phyloP scores from a whole-genome alignment of 1,140 invertebrate species.

The Heterodera schachtii region DNA sequence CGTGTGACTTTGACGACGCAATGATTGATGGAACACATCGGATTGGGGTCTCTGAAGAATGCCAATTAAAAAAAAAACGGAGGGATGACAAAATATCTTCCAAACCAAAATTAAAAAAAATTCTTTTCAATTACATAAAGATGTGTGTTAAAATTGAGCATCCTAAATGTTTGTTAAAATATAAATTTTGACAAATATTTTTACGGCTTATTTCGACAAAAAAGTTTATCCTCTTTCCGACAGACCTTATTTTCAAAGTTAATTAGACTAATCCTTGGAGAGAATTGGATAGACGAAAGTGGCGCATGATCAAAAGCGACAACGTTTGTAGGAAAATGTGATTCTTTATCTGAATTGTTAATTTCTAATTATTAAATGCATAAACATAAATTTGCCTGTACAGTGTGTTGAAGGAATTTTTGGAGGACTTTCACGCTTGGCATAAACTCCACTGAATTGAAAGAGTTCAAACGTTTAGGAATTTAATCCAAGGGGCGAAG shows the following conservation, averaged over 20 bases:
- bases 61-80: not conserved
- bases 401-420: conserved; percentile 23
- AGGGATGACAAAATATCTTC: too few species aligned
- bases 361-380: not conserved
- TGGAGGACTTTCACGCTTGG: conserved; percentile 29
- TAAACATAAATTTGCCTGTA: not conserved
- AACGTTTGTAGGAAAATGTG: not conserved
- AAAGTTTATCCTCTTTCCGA: not conserved
- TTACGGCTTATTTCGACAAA: too few species aligned
- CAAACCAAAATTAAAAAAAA: too few species aligned
- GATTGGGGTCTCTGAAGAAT: not conserved
- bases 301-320: not conserved
- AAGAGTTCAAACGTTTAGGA: not conserved
- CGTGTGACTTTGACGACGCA: conserved; percentile 23
- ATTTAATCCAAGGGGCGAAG: not conserved
- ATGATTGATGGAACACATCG: not conserved
- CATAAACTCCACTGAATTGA: conserved; percentile 14
- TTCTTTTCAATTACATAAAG: not conserved
- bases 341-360: not conserved
- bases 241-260: not conserved
- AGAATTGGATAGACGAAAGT: conserved; percentile 5
- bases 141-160: too few species aligned
- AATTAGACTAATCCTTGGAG: not conserved
- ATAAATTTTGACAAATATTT: too few species aligned
- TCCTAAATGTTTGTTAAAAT: too few species aligned